A percentile compares a stretch with the other conserved stretches of the same genome.
Evolutionary conservation across 2,888 invertebrate species (phyloP).

Genomic region (Agrotis clavis): DNA sequence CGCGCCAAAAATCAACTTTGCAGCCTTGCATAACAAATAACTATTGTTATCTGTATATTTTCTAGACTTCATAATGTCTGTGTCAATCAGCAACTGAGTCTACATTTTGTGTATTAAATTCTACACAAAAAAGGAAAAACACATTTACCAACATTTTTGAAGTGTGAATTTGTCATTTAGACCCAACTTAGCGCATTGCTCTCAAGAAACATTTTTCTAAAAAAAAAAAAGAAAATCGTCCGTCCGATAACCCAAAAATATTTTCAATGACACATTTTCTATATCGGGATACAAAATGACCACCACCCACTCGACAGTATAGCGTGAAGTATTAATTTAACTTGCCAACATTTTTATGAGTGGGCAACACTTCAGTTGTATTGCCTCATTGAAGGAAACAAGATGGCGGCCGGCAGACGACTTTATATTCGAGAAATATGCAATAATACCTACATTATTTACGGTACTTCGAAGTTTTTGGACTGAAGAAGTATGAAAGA

Average conservation of each 20-base stretch:
- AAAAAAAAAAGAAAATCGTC: background rate
- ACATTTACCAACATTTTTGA: constrained; percentile 15
- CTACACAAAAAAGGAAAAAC: background rate
- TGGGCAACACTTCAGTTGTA: constrained; percentile 70
- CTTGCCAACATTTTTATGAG: constrained; percentile 68
- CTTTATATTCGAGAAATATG: constrained; percentile 81
- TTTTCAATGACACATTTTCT: constrained; percentile 19
- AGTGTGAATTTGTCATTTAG: constrained; percentile 22
- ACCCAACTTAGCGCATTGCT: constrained; percentile 19
- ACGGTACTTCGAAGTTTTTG: constrained; percentile 66
- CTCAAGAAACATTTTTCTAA: constrained; percentile 5
- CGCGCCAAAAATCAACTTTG: too few relatives aligned
- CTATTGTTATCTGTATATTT: too few relatives aligned
- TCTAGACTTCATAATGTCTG: constrained; percentile 6
- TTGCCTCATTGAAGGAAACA: constrained; percentile 72
- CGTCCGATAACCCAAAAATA: constrained; percentile 45
- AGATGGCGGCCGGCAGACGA: constrained; percentile 74
- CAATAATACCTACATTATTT: constrained; percentile 80
- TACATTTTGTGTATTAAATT: background rate
- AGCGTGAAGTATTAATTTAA: constrained; percentile 70
- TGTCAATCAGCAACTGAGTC: constrained; percentile 13
- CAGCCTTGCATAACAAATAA: too few relatives aligned
- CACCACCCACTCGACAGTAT: constrained; percentile 56
- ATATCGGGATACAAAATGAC: constrained; percentile 62
- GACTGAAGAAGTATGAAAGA: constrained; percentile 33